Evolutionary conservation across 2,113 vertebrate genomes (phyloP).

Genomic region (Hemiscyllium ocellatum): DNA sequence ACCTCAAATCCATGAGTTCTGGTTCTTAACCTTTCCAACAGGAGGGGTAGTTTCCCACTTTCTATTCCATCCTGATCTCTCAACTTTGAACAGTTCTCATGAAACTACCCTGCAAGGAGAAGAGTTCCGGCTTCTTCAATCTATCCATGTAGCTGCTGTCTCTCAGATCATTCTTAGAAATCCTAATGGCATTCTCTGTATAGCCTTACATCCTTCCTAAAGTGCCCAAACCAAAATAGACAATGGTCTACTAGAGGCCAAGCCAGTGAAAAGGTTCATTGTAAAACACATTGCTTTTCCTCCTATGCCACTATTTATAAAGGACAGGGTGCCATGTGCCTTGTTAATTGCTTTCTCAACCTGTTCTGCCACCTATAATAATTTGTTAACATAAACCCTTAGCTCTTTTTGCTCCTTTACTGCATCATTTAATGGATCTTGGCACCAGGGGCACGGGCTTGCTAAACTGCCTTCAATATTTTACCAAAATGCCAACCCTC

Average conservation of each 20-base stretch:
- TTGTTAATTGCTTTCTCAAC: no score
- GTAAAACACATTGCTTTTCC: no score
- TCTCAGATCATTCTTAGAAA: background rate
- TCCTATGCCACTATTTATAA: no score
- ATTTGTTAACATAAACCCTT: no score
- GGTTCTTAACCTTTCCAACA: background rate
- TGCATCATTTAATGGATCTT: no score
- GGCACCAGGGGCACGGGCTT: background rate
- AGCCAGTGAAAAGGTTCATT: no score
- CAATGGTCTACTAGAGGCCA: background rate
- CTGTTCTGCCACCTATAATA: no score
- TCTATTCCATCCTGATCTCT: no score
- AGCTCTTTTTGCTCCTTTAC: no score
- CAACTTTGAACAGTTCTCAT: no score
- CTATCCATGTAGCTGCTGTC: background rate
- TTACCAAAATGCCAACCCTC: background rate
- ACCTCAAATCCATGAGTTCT: background rate
- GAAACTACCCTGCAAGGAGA: no score
- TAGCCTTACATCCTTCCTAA: background rate
- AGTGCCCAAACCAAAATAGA: background rate
- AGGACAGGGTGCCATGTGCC: no score
- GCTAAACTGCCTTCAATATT: background rate
- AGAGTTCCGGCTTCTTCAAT: background rate
- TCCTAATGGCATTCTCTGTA: background rate
- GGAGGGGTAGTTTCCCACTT: background rate